phyloP scores from a whole-genome alignment of 2,113 vertebrate species.

The Erinaceus europaeus region DNA sequence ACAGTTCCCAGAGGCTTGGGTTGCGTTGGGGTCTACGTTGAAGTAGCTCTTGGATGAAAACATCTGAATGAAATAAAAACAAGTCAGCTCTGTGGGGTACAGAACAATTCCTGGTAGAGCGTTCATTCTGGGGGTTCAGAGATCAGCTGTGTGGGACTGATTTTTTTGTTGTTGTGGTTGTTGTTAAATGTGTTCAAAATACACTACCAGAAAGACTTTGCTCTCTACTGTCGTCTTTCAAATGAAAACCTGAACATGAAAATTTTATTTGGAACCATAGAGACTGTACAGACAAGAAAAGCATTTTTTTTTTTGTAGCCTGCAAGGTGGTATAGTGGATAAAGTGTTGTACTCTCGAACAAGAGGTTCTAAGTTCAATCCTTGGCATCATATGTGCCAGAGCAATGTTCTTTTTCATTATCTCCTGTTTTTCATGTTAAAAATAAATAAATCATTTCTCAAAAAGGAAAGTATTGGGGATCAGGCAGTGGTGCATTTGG shows the following conservation, averaged over 20 bases:
- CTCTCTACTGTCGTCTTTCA: neutral
- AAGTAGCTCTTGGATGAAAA: conserved; percentile 79
- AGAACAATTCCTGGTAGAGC: neutral
- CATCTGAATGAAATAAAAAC: conserved; percentile 41
- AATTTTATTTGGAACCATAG: neutral
- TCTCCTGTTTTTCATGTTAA: too few species aligned
- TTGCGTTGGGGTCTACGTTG: conserved; percentile 82
- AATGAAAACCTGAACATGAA: neutral
- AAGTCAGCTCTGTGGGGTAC: neutral
- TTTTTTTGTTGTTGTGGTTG: too few species aligned
- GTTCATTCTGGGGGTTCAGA: neutral
- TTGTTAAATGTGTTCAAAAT: neutral
- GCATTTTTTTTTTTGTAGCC: neutral
- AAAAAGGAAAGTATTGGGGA: neutral
- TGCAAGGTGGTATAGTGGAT: too few species aligned
- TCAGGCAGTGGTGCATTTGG: too few species aligned
- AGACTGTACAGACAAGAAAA: neutral
- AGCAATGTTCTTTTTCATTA: too few species aligned
- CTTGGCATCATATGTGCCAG: too few species aligned
- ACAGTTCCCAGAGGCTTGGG: conserved; percentile 82
- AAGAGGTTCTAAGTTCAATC: too few species aligned
- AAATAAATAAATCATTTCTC: neutral
- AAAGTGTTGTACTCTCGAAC: too few species aligned
- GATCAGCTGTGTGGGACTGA: neutral
- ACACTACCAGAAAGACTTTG: neutral